A percentile compares a stretch with the other conserved stretches of the same genome.
Conservation (phyloP, 1,140 invertebrate species). For the Drosophila ercepeae region DNA sequence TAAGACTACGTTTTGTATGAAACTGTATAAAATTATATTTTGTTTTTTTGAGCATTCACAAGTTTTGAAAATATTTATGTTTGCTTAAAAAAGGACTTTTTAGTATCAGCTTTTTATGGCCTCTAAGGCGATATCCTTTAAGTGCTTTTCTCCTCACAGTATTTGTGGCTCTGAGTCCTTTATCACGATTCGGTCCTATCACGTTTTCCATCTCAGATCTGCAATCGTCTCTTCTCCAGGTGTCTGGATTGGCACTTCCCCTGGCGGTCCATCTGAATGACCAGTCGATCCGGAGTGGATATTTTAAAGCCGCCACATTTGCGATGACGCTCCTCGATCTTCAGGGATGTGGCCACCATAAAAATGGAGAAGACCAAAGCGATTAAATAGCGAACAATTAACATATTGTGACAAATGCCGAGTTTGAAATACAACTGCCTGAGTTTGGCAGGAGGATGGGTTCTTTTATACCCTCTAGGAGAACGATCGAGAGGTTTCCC, state of each 20-base stretch:
- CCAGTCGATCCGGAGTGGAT: slow-evolving; percentile 68
- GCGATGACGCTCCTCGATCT: slow-evolving; percentile 50
- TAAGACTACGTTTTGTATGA: too few species aligned
- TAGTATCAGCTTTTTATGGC: background rate
- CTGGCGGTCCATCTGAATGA: slow-evolving; percentile 47
- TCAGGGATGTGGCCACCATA: slow-evolving; percentile 68
- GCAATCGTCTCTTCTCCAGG: slow-evolving; percentile 40
- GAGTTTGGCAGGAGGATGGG: background rate
- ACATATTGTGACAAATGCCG: slow-evolving; percentile 49
- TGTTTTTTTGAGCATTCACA: too few species aligned
- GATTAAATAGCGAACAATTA: slow-evolving; percentile 67
- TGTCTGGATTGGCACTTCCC: slow-evolving; percentile 10
- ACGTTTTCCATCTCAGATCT: slow-evolving; percentile 10
- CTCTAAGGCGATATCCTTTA: slow-evolving; percentile 22
- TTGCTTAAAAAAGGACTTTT: background rate
- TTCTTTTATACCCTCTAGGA: slow-evolving; percentile 53
- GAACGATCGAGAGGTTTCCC: background rate
- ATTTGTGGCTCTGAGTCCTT: background rate
- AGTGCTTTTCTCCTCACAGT: background rate
- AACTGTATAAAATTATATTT: too few species aligned
- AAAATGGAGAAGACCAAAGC: slow-evolving; percentile 70
- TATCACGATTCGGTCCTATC: slow-evolving; percentile 23
- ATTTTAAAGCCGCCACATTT: slow-evolving; percentile 52
- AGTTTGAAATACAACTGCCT: slow-evolving; percentile 35
- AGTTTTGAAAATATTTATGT: background rate